These are phyloP conservation scores for Pseudopipra pipra DNA, from an alignment of 2,113 vertebrate species.

Conservation along the genomic window DNA sequence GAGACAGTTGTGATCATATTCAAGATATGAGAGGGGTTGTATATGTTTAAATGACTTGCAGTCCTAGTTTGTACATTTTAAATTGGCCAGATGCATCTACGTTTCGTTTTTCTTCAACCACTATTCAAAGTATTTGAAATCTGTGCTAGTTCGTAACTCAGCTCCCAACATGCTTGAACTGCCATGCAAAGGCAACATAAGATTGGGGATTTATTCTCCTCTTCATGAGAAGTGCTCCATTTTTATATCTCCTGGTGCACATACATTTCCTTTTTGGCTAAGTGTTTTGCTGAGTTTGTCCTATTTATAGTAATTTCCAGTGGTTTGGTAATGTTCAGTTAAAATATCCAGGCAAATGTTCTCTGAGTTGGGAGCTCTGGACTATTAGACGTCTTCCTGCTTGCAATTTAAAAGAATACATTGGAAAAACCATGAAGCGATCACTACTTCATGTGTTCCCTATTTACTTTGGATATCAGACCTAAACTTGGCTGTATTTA, in stretches of 20 bases:
- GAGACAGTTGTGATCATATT: neutral
- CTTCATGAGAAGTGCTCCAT: neutral
- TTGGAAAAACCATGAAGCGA: neutral
- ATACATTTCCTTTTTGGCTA: neutral
- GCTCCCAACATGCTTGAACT: neutral
- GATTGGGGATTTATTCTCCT: neutral
- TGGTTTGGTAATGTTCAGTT: neutral
- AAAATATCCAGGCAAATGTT: neutral
- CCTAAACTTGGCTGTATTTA: neutral
- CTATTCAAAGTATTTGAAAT: neutral
- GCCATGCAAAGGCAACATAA: neutral
- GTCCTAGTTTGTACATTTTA: neutral
- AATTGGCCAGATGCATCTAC: neutral
- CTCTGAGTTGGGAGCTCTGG: neutral
- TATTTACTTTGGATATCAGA: slow-evolving; percentile 19
- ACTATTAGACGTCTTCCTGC: neutral
- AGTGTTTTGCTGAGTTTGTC: neutral
- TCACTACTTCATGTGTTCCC: neutral
- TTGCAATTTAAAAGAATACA: neutral
- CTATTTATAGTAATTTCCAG: neutral
- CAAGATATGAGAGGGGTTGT: neutral
- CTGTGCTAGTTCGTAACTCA: neutral
- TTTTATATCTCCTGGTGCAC: neutral
- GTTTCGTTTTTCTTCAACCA: neutral
- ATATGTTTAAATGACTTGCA: neutral